A percentile compares a stretch with the other conserved stretches of the same genome.
These are phyloP conservation scores for Chrysochloris asiatica DNA, from an alignment of 2,113 vertebrate genomes.

Conservation along the genomic window DNA sequence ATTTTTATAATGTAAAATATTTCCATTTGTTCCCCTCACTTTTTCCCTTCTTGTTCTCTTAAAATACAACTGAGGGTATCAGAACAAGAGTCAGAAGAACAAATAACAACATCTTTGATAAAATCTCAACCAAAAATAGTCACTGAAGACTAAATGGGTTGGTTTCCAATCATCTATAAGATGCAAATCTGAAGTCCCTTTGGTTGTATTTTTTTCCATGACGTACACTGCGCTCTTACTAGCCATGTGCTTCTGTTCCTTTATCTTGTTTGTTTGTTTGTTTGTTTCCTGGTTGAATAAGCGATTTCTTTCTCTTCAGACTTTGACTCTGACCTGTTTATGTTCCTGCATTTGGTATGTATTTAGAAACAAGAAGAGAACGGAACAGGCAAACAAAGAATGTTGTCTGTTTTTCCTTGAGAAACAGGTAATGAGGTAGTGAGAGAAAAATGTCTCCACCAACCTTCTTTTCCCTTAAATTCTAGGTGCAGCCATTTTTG, in stretches of 20 bases:
- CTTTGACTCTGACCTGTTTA: constrained; percentile 9
- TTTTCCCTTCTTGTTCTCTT: neutral
- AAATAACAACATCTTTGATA: constrained; percentile 26
- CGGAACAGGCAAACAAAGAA: neutral
- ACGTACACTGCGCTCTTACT: neutral
- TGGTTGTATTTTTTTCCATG: neutral
- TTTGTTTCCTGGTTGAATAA: neutral
- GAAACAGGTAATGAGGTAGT: neutral
- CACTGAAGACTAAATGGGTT: neutral
- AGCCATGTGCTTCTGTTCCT: neutral
- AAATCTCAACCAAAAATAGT: neutral
- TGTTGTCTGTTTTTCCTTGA: neutral
- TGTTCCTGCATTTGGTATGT: neutral
- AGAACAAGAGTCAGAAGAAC: neutral
- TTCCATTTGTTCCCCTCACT: neutral
- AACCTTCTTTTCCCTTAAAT: neutral
- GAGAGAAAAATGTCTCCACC: neutral
- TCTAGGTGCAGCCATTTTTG: neutral
- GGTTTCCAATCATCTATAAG: neutral
- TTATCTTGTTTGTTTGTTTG: too few species aligned
- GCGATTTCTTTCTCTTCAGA: neutral
- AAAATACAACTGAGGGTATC: neutral
- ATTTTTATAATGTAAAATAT: neutral
- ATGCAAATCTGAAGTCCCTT: neutral
- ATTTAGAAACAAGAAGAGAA: neutral